These are phyloP conservation scores for Cantharis rufa DNA, from an alignment of 2,888 invertebrate genomes.

Conservation along the genomic window DNA sequence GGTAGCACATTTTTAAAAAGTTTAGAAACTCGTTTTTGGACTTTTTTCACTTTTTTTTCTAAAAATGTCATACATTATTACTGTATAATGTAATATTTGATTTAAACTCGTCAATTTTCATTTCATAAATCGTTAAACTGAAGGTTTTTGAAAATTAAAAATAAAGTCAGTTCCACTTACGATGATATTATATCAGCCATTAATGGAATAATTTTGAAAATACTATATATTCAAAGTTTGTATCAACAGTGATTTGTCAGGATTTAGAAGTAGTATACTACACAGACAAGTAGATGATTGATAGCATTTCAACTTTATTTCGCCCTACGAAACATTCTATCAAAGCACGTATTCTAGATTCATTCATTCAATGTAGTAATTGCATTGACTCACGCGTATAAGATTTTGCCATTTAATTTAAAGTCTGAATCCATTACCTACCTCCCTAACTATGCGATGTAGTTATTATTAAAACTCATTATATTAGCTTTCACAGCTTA, in stretches of 20 bases:
- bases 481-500: constrained; percentile 38
- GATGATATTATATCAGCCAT: not conserved
- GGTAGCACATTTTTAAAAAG: too few species aligned
- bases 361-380: constrained; percentile 47
- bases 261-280: constrained; percentile 51
- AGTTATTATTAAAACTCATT: constrained; percentile 39
- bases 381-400: constrained; percentile 42
- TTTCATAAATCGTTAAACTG: not conserved
- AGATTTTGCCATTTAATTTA: constrained; percentile 29
- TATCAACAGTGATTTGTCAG: constrained; percentile 56
- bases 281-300: constrained; percentile 48
- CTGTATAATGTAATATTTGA: not conserved
- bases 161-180: not conserved
- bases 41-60: too few species aligned
- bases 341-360: constrained; percentile 51
- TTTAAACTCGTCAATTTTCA: not conserved
- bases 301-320: constrained; percentile 50
- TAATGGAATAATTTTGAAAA: constrained; percentile 5
- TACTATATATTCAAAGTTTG: constrained; percentile 49
- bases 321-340: constrained; percentile 50
- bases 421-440: constrained; percentile 29
- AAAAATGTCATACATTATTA: too few species aligned
- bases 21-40: too few species aligned
- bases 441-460: constrained; percentile 23
- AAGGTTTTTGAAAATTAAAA: not conserved